These are phyloP conservation scores for Brotula barbata DNA, from an alignment of 2,797 vertebrate species.

Conservation along the genomic window DNA sequence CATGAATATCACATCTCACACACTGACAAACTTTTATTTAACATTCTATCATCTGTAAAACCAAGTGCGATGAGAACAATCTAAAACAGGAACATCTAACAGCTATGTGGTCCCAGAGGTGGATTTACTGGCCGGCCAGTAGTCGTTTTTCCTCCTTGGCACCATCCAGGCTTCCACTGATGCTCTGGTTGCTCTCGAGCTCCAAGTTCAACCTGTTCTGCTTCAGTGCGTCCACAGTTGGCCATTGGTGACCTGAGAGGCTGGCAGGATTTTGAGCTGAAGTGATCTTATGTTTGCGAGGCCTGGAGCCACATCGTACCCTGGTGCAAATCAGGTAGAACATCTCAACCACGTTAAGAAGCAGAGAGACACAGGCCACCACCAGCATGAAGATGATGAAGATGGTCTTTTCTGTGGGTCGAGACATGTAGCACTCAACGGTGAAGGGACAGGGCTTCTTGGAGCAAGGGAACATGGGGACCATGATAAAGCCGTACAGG, in stretches of 20 bases:
- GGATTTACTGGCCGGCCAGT: conserved; percentile 38
- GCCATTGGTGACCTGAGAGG: conserved; percentile 26
- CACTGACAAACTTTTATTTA: not conserved
- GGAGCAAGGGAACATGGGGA: conserved; percentile 87
- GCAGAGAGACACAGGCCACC: conserved; percentile 68
- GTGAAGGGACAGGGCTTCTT: conserved; percentile 87
- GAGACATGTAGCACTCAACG: conserved; percentile 75
- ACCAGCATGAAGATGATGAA: conserved; percentile 75
- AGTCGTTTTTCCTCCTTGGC: conserved; percentile 70
- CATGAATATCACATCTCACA: conserved; percentile 1
- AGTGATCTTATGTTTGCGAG: conserved; percentile 6
- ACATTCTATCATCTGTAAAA: not conserved
- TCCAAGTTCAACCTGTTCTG: conserved; percentile 68
- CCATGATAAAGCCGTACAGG: conserved; percentile 92
- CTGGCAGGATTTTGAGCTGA: conserved; percentile 38
- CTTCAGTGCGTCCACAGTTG: conserved; percentile 23
- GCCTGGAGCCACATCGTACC: conserved; percentile 34
- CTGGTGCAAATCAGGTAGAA: conserved; percentile 63
- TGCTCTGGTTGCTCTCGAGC: conserved; percentile 55
- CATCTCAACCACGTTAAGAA: conserved; percentile 64
- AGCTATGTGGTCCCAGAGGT: not conserved
- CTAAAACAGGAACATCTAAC: not conserved
- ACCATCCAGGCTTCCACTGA: conserved; percentile 65
- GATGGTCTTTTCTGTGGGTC: no score
- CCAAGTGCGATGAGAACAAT: conserved; percentile 24